Base-by-base conservation (phyloP, 2,113 vertebrate genomes). In the Anarhynchus alexandrinus region DNA sequence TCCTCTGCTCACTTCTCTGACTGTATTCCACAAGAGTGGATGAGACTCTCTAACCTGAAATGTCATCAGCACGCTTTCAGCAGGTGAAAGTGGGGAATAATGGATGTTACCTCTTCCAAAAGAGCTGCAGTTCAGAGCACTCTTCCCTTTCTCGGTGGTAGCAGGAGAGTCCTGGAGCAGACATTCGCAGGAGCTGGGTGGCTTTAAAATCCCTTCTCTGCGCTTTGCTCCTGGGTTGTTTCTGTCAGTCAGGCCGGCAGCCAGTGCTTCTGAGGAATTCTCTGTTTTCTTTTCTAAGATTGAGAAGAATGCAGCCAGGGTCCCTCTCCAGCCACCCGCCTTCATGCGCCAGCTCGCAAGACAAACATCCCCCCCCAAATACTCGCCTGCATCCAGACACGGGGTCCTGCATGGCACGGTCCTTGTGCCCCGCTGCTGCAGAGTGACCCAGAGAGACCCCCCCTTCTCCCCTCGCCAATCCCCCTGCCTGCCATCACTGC, bases 281-380 rank as follows among this genome's bases (percentile, higher is more conserved):
- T 88, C 86, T 73, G 47, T 94, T 95, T 97, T 95, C 77, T 95
- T 97, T 95, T 93, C 49, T 57, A 64, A 92, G 90, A 88, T 72
- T 82, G 93, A 91, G 76, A 91, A 90, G 93, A 96, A 95, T 86
- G 86, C 66, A 80, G 73, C 62, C 86, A 45, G 93, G 79, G 82
- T 92, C 91, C 67, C 67, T 65, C 65, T 72, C 52, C 61, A 67
- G 69, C 76, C 89, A 82, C 72, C 54, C 12, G 64, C 80, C 81
- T 72, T 85, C 87, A 30, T n/a, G 38, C 6, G 26, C 85, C 71
- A 12, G 30, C 57, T 43, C 2, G 10, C 51, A 90, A 85, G 79
- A 76, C 66, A 70, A 66, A 54, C 84, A 87, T 58, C 25, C 25
- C 25, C 30, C 72, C 51, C 36, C 36, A 21, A 15, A 38, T 21